Percentiles rank a stretch among this genome's conserved stretches.
Conservation (phyloP, 2,113 vertebrate genomes). For the Pluvianellus socialis region DNA sequence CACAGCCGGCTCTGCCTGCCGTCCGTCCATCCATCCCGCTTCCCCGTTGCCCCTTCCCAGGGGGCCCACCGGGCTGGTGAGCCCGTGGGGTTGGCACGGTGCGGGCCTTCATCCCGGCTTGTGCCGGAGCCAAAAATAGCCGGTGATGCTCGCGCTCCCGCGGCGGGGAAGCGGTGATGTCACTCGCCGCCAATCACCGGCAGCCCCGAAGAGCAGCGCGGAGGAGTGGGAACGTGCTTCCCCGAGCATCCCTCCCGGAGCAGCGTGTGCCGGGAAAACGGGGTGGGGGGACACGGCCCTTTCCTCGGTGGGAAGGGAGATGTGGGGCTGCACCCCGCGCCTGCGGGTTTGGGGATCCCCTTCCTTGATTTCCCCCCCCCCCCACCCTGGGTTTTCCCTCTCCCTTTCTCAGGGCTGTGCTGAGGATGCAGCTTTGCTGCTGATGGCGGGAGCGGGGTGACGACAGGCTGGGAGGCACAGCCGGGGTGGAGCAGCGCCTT, state of each 20-base stretch:
- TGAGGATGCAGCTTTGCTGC: conserved; percentile 37
- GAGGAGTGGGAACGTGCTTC: conserved; percentile 57
- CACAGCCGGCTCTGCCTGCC: not conserved
- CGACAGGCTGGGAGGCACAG: conserved; percentile 7
- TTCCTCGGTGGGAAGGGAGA: not conserved
- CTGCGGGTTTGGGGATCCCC: not conserved
- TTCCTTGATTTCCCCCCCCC: not conserved
- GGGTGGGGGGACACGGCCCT: not conserved
- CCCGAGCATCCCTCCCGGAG: conserved; percentile 7
- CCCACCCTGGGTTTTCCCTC: not conserved
- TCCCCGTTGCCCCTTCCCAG: not conserved
- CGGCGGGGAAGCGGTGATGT: conserved; percentile 81
- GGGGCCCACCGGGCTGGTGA: not conserved
- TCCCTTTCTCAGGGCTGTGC: not conserved
- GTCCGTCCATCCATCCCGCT: not conserved
- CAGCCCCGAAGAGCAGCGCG: conserved; percentile 65
- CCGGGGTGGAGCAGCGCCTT: not conserved
- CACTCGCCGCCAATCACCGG: conserved; percentile 80
- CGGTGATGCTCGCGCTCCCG: conserved; percentile 75
- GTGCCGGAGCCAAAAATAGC: conserved; percentile 82
- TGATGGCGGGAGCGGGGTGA: conserved; percentile 10
- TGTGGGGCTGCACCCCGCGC: not conserved
- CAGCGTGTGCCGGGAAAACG: not conserved
- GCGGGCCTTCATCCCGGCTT: conserved; percentile 58
- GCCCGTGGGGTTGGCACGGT: conserved; percentile 20